phyloP scores from a whole-genome alignment of 1,140 invertebrate species.

The Paralvinella palmiformis region DNA sequence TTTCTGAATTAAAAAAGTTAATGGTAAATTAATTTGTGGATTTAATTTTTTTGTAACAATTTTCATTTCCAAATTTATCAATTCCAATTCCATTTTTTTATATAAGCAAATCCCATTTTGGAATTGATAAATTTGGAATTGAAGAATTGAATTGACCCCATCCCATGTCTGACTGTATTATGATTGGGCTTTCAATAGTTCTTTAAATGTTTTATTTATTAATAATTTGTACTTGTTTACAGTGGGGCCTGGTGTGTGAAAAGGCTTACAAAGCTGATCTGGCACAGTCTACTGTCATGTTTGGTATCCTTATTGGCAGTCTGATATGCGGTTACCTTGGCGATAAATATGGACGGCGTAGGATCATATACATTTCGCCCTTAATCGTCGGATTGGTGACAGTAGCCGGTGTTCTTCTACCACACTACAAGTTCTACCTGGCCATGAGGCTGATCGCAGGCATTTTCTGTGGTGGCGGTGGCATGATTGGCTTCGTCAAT shows the following conservation, averaged over 20 bases:
- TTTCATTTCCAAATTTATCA: too few species aligned
- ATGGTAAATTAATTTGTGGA: too few species aligned
- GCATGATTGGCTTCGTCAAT: conserved; percentile 15
- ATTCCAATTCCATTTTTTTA: too few species aligned
- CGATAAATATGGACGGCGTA: conserved; percentile 18
- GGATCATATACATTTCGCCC: conserved; percentile 4
- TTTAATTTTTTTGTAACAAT: too few species aligned
- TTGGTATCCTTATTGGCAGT: conserved; percentile 17
- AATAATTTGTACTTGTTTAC: too few species aligned
- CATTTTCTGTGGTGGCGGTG: conserved; percentile 8
- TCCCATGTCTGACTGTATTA: too few species aligned
- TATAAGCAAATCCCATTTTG: too few species aligned
- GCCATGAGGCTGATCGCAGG: conserved; percentile 9
- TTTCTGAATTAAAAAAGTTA: too few species aligned
- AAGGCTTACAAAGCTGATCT: conserved; percentile 19
- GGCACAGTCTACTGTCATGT: conserved; percentile 20
- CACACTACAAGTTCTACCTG: conserved; percentile 11
- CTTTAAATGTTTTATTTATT: too few species aligned
- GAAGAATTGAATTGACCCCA: too few species aligned
- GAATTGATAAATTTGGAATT: too few species aligned
- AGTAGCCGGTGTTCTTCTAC: background rate
- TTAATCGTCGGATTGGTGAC: conserved; percentile 8
- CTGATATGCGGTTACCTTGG: conserved; percentile 19
- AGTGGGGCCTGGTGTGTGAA: conserved; percentile 23
- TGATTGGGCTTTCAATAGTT: too few species aligned